phyloP scores from a whole-genome alignment of 2,888 invertebrate species.

The Pachliopta kotzebuea region DNA sequence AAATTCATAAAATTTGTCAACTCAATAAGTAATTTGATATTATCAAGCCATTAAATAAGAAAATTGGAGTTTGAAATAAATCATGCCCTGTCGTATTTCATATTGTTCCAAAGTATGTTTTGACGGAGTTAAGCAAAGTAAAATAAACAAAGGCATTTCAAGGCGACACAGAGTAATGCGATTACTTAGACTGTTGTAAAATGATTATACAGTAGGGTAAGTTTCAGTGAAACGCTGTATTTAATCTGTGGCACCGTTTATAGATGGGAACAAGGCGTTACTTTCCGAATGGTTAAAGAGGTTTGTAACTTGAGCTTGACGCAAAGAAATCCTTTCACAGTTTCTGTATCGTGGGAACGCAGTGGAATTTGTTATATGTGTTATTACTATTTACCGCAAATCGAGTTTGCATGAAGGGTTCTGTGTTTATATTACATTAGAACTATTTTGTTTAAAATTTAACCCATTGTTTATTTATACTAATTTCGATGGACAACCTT shows the following conservation, averaged over 20 bases:
- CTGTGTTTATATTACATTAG: neutral
- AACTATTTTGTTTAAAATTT: too few species aligned
- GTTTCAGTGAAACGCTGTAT: constrained; percentile 5
- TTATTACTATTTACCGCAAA: constrained; percentile 15
- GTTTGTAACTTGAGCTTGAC: constrained; percentile 25
- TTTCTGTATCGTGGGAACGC: constrained; percentile 31
- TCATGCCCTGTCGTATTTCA: constrained; percentile 19
- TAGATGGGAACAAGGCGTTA: constrained; percentile 30
- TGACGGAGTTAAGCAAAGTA: constrained; percentile 21
- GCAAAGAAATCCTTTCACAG: constrained; percentile 30
- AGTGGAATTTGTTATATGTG: constrained; percentile 22
- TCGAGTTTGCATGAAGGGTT: constrained; percentile 8
- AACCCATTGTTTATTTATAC: too few species aligned
- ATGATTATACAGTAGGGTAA: constrained; percentile 1
- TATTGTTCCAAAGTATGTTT: constrained; percentile 28
- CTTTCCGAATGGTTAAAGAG: constrained; percentile 25
- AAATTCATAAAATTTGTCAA: neutral
- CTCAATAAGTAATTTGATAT: neutral
- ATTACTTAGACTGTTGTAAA: neutral
- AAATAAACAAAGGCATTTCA: constrained; percentile 20
- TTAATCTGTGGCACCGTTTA: constrained; percentile 25
- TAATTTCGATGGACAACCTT: too few species aligned
- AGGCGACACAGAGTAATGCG: constrained; percentile 15
- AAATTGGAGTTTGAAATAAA: constrained; percentile 11
- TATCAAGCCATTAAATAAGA: constrained; percentile 9